Base-by-base conservation (phyloP, 1,140 invertebrate genomes). In the Solenopsis fugax region DNA sequence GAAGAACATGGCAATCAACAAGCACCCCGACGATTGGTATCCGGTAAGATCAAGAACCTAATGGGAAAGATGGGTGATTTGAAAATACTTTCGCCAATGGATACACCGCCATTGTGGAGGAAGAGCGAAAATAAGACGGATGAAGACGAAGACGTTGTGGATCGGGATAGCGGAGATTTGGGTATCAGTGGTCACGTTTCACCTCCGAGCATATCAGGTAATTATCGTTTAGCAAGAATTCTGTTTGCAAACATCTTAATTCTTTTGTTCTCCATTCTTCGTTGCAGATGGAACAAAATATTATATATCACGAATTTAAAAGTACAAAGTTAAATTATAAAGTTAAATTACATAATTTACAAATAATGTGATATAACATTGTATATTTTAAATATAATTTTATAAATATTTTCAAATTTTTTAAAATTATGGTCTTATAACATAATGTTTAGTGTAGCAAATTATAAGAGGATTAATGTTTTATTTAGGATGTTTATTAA, bases 21-120 rank as follows among this genome's bases (percentile, higher is more conserved):
- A 6, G 71, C 10, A 16, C 48, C 85, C 0, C 89, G 89, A 37
- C 90, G 91, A 48, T 72, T 88, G 2, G 94, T 95, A 13, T 95
- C 95, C 0, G 93, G 92, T 0, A 95, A 95, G 85, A 95, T 95
- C 29, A 93, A 93, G 48, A 92, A 94, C 78, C 62, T 95, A 7
- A 93, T 94, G 93, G 94, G 93, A 0, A 94, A 93, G 80, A 94
- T 95, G 93, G 92, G 93, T 0, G 93, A 94, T 65, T 87, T 95
- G 65, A 95, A 95, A 45, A 94, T 95, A 37, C 86, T 95, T 0
- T 95, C 95, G 1, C 95, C 95, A 0, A 95, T 93, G 12, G 94
- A 95, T 65, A 90, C 93, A 7, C 93, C 95, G 56, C 93, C 94
- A 0, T 48, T 93, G 13, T 92, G 91, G 75, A 89, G 92, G 16